Percentiles rank a stretch among this genome's conserved stretches.
These are phyloP conservation scores for Sphinx pinastri DNA, from an alignment of 2,888 invertebrate genomes.

Conservation along the genomic window DNA sequence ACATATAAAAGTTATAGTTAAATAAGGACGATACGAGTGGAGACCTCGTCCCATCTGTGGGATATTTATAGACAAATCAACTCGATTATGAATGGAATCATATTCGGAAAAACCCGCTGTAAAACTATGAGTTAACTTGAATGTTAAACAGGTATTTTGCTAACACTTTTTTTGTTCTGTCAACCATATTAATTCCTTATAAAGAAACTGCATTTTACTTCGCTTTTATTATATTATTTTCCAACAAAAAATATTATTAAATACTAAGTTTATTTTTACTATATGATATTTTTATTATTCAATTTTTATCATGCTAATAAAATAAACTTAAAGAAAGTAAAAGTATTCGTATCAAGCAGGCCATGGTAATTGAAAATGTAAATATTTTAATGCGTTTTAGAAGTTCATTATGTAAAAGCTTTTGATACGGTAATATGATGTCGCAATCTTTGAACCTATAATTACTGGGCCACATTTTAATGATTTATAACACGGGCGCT, in stretches of 20 bases:
- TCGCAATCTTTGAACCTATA: not conserved
- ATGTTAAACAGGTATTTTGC: not conserved
- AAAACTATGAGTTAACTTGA: not conserved
- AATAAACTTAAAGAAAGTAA: conserved; percentile 3
- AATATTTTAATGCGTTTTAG: not conserved
- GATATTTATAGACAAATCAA: not conserved
- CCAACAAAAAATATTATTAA: too few relatives aligned
- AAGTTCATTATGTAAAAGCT: not conserved
- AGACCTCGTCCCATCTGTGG: not conserved
- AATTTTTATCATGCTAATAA: not conserved
- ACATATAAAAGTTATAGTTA: not conserved
- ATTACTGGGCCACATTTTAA: not conserved
- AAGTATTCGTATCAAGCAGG: not conserved
- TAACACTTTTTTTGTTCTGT: not conserved
- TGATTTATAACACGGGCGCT: too few relatives aligned
- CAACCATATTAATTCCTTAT: too few relatives aligned
- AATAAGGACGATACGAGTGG: not conserved
- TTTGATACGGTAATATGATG: not conserved
- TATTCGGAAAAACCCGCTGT: not conserved
- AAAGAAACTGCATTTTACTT: too few relatives aligned
- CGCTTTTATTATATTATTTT: too few relatives aligned
- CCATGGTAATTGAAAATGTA: not conserved
- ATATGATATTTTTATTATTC: too few relatives aligned
- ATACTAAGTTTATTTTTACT: too few relatives aligned
- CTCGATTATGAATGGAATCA: not conserved